phyloP scores from a whole-genome alignment of 2,797 vertebrate genomes.

The Dendrocincla tyrannina region DNA sequence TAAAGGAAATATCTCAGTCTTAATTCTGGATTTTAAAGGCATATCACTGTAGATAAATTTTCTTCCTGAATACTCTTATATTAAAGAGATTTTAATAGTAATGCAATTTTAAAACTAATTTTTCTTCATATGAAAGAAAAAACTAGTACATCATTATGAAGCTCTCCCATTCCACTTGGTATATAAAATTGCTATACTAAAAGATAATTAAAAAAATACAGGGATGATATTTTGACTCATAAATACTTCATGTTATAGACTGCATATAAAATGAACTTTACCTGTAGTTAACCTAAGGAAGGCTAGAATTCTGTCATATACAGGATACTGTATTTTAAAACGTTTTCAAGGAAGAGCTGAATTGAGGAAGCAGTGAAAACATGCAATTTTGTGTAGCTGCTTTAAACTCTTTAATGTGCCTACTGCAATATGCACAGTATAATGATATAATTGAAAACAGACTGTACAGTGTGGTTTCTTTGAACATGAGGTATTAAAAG shows the following conservation, averaged over 20 bases:
- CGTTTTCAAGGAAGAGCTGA: not conserved
- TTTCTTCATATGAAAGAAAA: not conserved
- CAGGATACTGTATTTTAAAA: not conserved
- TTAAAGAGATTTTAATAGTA: not conserved
- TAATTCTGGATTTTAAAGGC: not conserved
- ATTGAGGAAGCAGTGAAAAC: not conserved
- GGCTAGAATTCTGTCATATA: not conserved
- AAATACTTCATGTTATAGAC: not conserved
- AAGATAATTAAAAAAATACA: not conserved
- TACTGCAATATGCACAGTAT: not conserved
- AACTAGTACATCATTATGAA: not conserved
- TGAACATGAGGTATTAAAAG: not conserved
- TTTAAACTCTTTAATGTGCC: not conserved
- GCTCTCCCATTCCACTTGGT: not conserved
- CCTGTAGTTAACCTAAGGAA: not conserved
- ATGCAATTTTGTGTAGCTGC: not conserved
- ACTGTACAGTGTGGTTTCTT: not conserved
- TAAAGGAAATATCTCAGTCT: not conserved
- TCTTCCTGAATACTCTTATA: not conserved
- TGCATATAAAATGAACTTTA: not conserved
- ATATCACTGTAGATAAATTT: not conserved
- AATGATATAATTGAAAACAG: not conserved
- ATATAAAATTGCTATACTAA: not conserved
- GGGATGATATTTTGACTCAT: not conserved
- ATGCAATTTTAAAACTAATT: not conserved